These are phyloP conservation scores for Haliaeetus albicilla DNA, from an alignment of 2,797 vertebrate species.

Conservation along the genomic window DNA sequence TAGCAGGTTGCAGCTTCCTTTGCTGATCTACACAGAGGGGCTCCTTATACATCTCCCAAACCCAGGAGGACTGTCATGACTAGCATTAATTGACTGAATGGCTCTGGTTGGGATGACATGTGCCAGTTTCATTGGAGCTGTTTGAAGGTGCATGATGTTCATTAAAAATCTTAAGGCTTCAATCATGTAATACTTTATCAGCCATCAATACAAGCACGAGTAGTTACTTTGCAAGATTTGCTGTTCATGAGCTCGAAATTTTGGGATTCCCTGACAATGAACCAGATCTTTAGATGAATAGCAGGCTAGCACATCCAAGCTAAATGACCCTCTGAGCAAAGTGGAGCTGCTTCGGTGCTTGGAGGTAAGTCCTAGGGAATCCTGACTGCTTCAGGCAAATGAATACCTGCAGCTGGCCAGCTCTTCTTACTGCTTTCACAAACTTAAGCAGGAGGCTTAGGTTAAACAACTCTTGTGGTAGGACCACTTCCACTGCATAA, in stretches of 20 bases:
- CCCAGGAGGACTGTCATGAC: neutral
- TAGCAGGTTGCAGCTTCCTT: neutral
- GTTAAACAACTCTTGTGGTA: neutral
- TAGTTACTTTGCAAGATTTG: neutral
- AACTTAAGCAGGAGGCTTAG: neutral
- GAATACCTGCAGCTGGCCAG: neutral
- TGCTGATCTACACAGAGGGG: neutral
- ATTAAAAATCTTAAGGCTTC: neutral
- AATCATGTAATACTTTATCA: neutral
- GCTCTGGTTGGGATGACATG: neutral
- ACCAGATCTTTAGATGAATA: neutral
- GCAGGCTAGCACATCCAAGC: neutral
- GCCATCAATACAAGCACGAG: neutral
- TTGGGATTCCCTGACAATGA: neutral
- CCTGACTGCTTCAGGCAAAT: neutral
- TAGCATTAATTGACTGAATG: neutral
- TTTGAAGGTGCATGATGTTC: neutral
- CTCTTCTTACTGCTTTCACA: neutral
- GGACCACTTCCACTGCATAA: neutral
- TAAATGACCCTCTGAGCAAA: neutral
- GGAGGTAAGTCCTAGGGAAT: neutral
- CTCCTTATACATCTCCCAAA: fast-evolving
- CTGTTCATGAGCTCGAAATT: neutral
- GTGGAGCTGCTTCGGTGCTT: neutral
- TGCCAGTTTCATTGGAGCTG: neutral